Conservation (phyloP, 1,140 invertebrate species). For the Zaprionus ornatus region DNA sequence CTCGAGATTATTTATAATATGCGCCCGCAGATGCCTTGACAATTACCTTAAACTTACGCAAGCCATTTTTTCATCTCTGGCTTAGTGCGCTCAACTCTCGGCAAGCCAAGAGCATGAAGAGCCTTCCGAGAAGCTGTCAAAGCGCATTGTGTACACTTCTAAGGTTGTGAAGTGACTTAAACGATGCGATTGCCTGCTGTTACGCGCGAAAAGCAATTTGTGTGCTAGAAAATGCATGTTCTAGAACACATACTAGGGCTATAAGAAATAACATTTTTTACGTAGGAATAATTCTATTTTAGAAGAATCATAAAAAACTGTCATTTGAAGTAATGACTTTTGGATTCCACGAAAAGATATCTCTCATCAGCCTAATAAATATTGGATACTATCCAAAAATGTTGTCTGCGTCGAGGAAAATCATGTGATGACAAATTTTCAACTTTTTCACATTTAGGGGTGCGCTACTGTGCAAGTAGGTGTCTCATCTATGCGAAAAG, state of each 20-base stretch:
- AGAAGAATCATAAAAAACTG: no score
- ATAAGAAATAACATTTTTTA: no score
- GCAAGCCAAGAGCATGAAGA: background rate
- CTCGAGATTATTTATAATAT: conserved; percentile 13
- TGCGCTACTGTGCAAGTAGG: no score
- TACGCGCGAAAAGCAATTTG: background rate
- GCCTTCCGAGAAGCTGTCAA: background rate
- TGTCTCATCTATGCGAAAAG: no score
- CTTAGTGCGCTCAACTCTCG: background rate
- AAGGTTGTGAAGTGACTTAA: conserved; percentile 12
- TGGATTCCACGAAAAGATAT: no score
- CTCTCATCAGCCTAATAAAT: no score
- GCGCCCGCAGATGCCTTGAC: background rate
- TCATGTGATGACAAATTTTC: no score
- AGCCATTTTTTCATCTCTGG: conserved; percentile 10
- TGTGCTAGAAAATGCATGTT: background rate
- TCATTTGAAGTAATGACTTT: no score
- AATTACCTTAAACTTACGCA: background rate
- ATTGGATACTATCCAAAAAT: no score
- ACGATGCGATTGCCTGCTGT: background rate
- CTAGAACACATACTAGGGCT: background rate
- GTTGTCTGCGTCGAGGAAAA: no score
- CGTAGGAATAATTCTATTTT: no score
- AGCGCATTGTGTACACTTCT: background rate
- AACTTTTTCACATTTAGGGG: no score